phyloP scores from a whole-genome alignment of 2,113 vertebrate species.

The Neodon shergylaensis region DNA sequence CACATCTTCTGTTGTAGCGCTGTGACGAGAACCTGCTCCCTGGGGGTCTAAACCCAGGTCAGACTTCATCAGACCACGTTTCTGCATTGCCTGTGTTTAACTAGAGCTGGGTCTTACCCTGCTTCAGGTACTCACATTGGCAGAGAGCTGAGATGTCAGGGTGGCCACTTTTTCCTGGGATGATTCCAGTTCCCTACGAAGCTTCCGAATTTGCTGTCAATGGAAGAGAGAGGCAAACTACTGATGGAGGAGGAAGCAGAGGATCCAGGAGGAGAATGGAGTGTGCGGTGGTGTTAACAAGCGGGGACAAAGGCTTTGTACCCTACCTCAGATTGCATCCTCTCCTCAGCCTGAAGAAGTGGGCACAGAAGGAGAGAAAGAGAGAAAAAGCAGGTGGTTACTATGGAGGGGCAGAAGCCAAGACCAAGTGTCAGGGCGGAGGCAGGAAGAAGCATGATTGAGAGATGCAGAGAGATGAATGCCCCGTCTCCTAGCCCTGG shows the following conservation, averaged over 20 bases:
- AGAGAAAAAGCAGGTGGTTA: slow-evolving; percentile 83
- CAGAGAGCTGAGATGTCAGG: slow-evolving; percentile 94
- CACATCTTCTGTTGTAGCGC: too few relatives aligned
- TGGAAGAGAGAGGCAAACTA: neutral
- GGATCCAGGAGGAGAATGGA: rapidly evolving
- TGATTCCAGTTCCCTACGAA: slow-evolving; percentile 95
- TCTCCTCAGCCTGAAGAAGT: slow-evolving; percentile 94
- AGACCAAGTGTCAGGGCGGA: slow-evolving; percentile 1
- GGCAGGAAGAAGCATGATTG: neutral
- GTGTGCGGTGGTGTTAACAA: neutral
- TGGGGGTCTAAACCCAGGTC: neutral
- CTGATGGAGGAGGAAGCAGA: slow-evolving; percentile 18
- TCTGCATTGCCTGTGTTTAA: neutral
- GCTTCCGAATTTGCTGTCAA: slow-evolving; percentile 95
- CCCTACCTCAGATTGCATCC: slow-evolving; percentile 97
- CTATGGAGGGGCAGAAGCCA: slow-evolving; percentile 63
- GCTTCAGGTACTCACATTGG: slow-evolving; percentile 89
- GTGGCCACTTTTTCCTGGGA: slow-evolving; percentile 97
- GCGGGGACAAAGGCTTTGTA: slow-evolving; percentile 64
- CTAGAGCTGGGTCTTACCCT: neutral
- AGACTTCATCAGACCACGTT: rapidly evolving
- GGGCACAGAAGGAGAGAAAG: slow-evolving; percentile 84
- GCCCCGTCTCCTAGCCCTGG: neutral
- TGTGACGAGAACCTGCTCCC: neutral
- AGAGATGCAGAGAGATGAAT: neutral